phyloP scores from a whole-genome alignment of 2,797 vertebrate genomes.

The Columba guinea region DNA sequence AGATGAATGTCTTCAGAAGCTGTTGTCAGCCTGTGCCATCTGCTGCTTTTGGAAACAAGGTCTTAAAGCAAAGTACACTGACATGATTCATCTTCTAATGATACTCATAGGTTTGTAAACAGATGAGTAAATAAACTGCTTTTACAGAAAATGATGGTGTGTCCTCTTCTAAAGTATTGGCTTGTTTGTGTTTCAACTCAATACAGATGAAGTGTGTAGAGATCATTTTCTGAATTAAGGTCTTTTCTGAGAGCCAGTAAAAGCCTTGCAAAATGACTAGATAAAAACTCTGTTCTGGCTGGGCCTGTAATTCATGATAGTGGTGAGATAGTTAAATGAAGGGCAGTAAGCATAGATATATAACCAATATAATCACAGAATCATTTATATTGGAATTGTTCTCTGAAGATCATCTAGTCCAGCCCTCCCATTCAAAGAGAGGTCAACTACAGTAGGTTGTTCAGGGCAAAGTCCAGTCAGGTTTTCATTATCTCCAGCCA shows the following conservation, averaged over 20 bases:
- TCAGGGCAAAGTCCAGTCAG: not conserved
- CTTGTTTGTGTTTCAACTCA: slow-evolving; percentile 42
- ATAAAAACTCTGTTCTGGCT: not conserved
- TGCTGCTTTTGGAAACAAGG: slow-evolving; percentile 58
- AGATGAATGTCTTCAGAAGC: slow-evolving; percentile 6
- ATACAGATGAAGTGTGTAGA: not conserved
- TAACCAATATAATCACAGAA: not conserved
- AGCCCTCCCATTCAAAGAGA: not conserved
- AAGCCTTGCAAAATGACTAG: not conserved
- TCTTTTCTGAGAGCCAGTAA: not conserved
- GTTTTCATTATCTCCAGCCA: not conserved
- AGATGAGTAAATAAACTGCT: slow-evolving; percentile 50
- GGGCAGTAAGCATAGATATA: not conserved
- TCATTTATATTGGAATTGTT: not conserved
- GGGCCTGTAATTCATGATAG: not conserved
- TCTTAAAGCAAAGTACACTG: slow-evolving; percentile 20
- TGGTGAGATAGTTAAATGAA: not conserved
- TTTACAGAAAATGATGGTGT: slow-evolving; percentile 39
- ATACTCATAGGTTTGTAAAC: slow-evolving; percentile 50
- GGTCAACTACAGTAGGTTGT: not conserved
- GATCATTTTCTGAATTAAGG: not conserved
- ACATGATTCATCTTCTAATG: slow-evolving; percentile 46
- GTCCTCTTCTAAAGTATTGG: slow-evolving; percentile 1
- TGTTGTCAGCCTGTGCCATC: slow-evolving; percentile 36
- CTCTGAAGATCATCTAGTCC: not conserved